A percentile compares a stretch with the other conserved stretches of the same genome.
These are phyloP conservation scores for Mirza zaza DNA, from an alignment of 2,113 vertebrate species.

Conservation along the genomic window DNA sequence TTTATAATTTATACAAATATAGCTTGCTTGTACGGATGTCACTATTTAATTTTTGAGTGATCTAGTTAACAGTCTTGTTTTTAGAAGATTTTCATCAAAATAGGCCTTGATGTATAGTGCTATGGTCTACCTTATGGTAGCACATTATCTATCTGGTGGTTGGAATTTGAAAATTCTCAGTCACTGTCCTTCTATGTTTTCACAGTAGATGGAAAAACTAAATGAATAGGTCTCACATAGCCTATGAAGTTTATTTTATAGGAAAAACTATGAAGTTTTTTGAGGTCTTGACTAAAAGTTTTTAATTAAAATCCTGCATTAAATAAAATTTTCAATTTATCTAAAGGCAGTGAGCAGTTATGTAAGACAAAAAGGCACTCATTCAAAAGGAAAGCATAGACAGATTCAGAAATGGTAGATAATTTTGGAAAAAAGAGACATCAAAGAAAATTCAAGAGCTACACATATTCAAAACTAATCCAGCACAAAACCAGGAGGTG, in stretches of 20 bases:
- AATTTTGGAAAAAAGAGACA: background rate
- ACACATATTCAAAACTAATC: background rate
- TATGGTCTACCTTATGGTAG: background rate
- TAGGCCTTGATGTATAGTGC: background rate
- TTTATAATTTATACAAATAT: background rate
- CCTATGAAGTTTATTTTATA: background rate
- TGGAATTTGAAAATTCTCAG: background rate
- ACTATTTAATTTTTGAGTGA: background rate
- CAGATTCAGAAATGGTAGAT: background rate
- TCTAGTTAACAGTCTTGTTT: background rate
- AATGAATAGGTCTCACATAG: background rate
- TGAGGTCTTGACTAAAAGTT: background rate
- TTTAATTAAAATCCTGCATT: background rate
- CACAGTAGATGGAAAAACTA: background rate
- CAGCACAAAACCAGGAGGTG: background rate
- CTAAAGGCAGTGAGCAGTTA: background rate
- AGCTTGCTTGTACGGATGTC: background rate
- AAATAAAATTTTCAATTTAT: background rate
- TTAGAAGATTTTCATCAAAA: background rate
- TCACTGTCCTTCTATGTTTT: background rate
- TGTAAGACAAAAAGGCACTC: background rate
- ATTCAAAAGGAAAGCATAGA: background rate
- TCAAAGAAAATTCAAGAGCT: background rate
- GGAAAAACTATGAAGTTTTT: background rate
- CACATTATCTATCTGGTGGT: background rate